phyloP scores from a whole-genome alignment of 2,888 invertebrate genomes.

The Mythimna pallens region DNA sequence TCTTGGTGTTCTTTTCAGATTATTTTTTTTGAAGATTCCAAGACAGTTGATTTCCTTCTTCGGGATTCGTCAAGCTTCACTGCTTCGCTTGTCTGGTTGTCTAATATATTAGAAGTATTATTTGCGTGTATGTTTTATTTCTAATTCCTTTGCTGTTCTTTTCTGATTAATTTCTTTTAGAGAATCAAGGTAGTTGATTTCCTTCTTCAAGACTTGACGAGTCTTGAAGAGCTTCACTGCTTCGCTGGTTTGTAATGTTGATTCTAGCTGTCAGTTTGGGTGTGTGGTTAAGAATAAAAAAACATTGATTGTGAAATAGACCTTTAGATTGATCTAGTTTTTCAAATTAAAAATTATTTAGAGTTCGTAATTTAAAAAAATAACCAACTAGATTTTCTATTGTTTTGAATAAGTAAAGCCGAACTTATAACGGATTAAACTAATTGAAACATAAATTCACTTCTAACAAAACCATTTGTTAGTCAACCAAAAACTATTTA shows the following conservation, averaged over 20 bases:
- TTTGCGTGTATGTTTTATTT: not conserved
- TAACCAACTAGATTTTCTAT: too few species aligned
- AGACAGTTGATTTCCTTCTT: too few species aligned
- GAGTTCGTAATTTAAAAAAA: not conserved
- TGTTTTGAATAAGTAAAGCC: not conserved
- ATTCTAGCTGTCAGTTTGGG: not conserved
- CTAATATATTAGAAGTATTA: too few species aligned
- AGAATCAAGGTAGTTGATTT: not conserved
- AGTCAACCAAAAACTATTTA: conserved; percentile 8
- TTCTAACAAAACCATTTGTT: conserved; percentile 8
- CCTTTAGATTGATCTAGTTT: not conserved
- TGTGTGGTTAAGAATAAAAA: not conserved
- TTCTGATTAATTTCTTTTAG: not conserved
- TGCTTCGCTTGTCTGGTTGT: too few species aligned
- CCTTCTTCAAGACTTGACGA: not conserved
- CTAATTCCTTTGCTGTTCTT: not conserved
- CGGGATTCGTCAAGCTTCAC: too few species aligned
- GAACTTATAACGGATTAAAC: not conserved
- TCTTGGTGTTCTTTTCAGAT: not conserved
- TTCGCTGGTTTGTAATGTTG: not conserved
- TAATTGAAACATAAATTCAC: conserved; percentile 21
- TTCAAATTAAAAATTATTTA: not conserved
- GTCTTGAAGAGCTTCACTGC: not conserved
- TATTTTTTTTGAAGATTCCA: too few species aligned
- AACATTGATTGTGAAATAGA: not conserved